These are phyloP conservation scores for Cranoglanis bouderius DNA, from an alignment of 2,113 vertebrate species.

Conservation along the genomic window DNA sequence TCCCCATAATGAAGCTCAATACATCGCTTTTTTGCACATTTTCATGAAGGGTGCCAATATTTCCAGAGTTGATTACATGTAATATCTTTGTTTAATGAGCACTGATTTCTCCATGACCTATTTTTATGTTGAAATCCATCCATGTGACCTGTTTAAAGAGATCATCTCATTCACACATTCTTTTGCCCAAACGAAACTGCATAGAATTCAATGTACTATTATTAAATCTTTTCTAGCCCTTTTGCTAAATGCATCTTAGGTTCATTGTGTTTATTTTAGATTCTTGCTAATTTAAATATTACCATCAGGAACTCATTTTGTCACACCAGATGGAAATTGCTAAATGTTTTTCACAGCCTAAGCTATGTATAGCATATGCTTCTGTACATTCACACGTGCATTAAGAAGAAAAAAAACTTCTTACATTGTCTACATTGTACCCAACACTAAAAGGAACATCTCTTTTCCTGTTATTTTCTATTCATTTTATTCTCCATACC, in stretches of 20 bases:
- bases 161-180: neutral
- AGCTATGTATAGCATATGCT: neutral
- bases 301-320: neutral
- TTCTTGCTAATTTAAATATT: neutral
- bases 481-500: neutral
- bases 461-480: neutral
- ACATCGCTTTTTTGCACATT: neutral
- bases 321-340: neutral
- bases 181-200: neutral
- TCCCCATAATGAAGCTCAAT: neutral
- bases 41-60: neutral
- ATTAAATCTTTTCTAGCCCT: neutral
- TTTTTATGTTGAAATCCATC: neutral
- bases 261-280: neutral
- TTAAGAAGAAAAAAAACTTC: neutral
- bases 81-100: neutral
- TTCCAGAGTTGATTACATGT: neutral
- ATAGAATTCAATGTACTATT: neutral
- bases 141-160: neutral
- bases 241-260: neutral
- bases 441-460: neutral
- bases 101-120: slow-evolving; percentile 1
- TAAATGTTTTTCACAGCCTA: neutral
- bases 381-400: neutral
- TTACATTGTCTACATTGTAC: neutral